phyloP scores from a whole-genome alignment of 1,140 invertebrate species.

The Nasonia longicornis region DNA sequence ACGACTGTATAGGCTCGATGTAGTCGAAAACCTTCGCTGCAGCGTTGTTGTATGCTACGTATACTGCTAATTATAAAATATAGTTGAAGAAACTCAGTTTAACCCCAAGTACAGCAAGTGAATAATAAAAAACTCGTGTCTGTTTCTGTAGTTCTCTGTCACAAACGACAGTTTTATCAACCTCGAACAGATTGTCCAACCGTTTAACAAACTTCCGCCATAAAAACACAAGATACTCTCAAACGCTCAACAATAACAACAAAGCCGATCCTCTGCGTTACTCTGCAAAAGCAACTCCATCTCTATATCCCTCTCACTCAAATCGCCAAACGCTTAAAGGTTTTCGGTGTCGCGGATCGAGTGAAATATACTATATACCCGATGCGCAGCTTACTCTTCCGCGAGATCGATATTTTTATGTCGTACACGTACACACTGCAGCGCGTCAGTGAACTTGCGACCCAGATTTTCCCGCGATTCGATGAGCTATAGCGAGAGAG shows the following conservation, averaged over 20 bases:
- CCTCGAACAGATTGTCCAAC: too few relatives aligned
- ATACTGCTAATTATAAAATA: too few relatives aligned
- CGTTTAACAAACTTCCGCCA: too few relatives aligned
- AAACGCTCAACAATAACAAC: too few relatives aligned
- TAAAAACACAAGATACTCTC: too few relatives aligned
- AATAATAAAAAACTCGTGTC: too few relatives aligned
- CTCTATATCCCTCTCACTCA: not conserved
- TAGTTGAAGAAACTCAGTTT: too few relatives aligned
- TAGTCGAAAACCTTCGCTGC: slow-evolving; percentile 20
- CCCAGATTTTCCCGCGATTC: slow-evolving; percentile 52
- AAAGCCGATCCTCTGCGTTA: too few relatives aligned
- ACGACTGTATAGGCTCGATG: slow-evolving; percentile 18
- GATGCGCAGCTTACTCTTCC: not conserved
- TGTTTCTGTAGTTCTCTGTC: too few relatives aligned
- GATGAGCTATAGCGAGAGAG: not conserved
- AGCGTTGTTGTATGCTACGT: not conserved
- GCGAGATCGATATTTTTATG: slow-evolving; percentile 41
- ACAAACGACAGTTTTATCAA: too few relatives aligned
- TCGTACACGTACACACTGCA: not conserved
- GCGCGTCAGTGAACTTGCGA: slow-evolving; percentile 63
- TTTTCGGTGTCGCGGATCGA: not conserved
- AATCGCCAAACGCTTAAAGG: not conserved
- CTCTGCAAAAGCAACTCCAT: too few relatives aligned
- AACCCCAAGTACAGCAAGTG: too few relatives aligned
- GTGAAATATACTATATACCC: not conserved